These are phyloP conservation scores for Cryptus armator DNA, from an alignment of 2,888 invertebrate genomes.

Conservation along the genomic window DNA sequence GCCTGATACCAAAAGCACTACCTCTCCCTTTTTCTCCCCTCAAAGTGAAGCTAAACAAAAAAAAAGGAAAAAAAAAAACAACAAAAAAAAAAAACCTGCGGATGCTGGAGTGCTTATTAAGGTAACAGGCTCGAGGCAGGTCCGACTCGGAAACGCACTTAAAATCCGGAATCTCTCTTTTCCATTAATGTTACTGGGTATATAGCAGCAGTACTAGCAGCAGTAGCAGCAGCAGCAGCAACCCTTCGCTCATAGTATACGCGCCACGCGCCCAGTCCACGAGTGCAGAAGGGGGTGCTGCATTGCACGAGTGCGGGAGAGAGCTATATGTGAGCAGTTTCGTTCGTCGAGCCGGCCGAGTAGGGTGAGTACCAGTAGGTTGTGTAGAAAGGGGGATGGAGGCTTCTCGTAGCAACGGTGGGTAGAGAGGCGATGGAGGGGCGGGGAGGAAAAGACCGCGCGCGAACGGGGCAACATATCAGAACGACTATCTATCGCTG, in stretches of 20 bases:
- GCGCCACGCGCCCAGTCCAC: slow-evolving; percentile 55
- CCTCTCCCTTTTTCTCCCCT: slow-evolving; percentile 10
- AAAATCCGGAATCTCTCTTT: slow-evolving; percentile 82
- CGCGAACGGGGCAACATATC: slow-evolving; percentile 80
- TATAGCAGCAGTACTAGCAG: slow-evolving; percentile 25
- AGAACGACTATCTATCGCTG: slow-evolving; percentile 84
- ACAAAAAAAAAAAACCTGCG: slow-evolving; percentile 14
- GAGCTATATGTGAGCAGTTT: slow-evolving; percentile 30
- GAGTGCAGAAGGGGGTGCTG: slow-evolving; percentile 44
- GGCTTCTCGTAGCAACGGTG: slow-evolving; percentile 44
- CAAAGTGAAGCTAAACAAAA: slow-evolving; percentile 23
- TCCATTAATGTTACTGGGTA: slow-evolving; percentile 81
- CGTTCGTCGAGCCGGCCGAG: slow-evolving; percentile 20
- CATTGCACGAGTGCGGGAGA: slow-evolving; percentile 39
- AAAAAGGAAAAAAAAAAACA: slow-evolving; percentile 2
- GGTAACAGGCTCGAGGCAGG: slow-evolving; percentile 62
- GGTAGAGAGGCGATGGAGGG: slow-evolving; percentile 64
- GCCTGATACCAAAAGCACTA: not conserved
- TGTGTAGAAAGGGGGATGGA: slow-evolving; percentile 38
- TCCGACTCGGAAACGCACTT: slow-evolving; percentile 81
- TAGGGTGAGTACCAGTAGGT: slow-evolving; percentile 39
- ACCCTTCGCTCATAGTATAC: slow-evolving; percentile 77
- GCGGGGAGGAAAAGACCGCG: slow-evolving; percentile 51
- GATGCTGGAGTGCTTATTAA: slow-evolving; percentile 63
- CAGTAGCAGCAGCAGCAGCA: slow-evolving; percentile 58